Evolutionary conservation across 2,888 invertebrate species (phyloP), one percentile per base, ranked within the genome.

Genomic region (Arrhopalites spinosus): DNA sequence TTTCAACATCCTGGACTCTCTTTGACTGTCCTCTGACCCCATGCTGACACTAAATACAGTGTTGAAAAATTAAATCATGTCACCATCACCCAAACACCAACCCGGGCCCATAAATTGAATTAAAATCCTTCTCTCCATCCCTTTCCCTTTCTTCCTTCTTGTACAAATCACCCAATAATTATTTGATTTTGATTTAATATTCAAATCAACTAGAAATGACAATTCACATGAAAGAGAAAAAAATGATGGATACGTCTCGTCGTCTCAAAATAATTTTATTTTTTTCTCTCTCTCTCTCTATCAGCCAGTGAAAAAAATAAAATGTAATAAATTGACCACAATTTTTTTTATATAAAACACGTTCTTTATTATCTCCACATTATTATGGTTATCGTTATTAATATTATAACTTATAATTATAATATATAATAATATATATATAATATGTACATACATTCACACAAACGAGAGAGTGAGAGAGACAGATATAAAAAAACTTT

Each of bases 11-110:
- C 59, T 59, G 59, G 23, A 25, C 59, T 27, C 59, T 59, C 20
- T 50, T 27, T 20, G 3, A 13, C 25, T 53, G 8, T n/a, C 5
- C 20, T 53, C 53, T 59, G 59, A 59, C 59, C 59, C 59, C 59
- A 1, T 27, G 59, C 27, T 59, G 59, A 59, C 59, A 59, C 59
- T 59, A 59, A 59, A 23, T 59, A 59, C 59, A 27, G 25, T 59
- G 59, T 59, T 59, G 59, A 59, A 59, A 59, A 59, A 59, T 59
- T 59, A 59, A 59, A 59, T 59, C 59, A 27, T 59, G 25, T 59
- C 59, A 59, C 59, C 59, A 59, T 2, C 59, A 59, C 59, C 25
- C n/a, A n/a, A 23, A 23, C 59, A 59, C 25, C 13, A 2, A 59
- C 59, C 25, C n/a, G n/a, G n/a, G 27, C 17, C 50, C 36, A 36